These are phyloP conservation scores for Volucella inflata DNA, from an alignment of 2,888 invertebrate species.

Conservation along the genomic window DNA sequence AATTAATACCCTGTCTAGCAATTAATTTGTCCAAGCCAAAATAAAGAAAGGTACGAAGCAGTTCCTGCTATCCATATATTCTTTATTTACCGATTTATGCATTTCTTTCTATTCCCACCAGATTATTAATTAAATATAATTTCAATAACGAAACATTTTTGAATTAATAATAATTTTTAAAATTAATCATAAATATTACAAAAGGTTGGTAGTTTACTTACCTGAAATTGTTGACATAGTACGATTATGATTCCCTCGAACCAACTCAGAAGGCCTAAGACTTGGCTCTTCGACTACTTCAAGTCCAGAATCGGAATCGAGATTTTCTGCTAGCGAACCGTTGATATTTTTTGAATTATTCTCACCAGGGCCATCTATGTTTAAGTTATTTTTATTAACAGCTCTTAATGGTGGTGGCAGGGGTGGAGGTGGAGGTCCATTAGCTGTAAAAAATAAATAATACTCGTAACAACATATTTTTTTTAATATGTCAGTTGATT, in stretches of 20 bases:
- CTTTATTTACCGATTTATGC: too few species aligned
- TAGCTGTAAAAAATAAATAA: slow-evolving; percentile 76
- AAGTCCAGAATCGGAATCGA: slow-evolving; percentile 84
- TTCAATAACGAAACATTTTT: background rate
- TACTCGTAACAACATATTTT: background rate
- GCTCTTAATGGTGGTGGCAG: slow-evolving; percentile 86
- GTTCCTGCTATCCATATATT: too few species aligned
- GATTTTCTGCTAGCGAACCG: slow-evolving; percentile 66
- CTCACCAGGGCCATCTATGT: slow-evolving; percentile 63
- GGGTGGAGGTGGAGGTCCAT: slow-evolving; percentile 89
- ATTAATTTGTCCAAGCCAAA: too few species aligned
- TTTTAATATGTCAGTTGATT: too few species aligned
- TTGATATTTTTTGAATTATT: slow-evolving; percentile 75
- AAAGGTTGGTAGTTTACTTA: slow-evolving; percentile 78
- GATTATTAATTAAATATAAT: too few species aligned
- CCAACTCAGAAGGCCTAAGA: slow-evolving; percentile 87
- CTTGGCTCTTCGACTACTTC: slow-evolving; percentile 89
- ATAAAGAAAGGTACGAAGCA: too few species aligned
- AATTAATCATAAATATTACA: background rate
- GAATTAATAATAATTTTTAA: background rate
- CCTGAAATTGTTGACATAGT: slow-evolving; percentile 86
- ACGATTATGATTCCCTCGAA: slow-evolving; percentile 85
- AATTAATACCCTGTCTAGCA: too few species aligned
- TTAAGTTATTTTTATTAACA: slow-evolving; percentile 69
- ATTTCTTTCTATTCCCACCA: too few species aligned